Base-by-base conservation (phyloP, 2,113 vertebrate genomes). In the Dipodomys stephensi region DNA sequence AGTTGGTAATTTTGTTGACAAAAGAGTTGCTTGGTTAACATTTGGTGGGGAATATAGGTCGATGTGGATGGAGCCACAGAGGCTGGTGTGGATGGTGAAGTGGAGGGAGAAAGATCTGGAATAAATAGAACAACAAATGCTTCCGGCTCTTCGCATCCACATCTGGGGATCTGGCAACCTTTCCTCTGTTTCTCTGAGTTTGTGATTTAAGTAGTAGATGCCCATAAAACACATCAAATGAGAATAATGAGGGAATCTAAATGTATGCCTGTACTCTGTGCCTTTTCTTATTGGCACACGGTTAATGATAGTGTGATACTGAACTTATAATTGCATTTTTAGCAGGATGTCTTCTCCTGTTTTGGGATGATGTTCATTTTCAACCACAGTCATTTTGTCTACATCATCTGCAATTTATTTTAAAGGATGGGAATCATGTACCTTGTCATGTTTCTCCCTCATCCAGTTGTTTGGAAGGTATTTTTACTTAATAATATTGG, bases 401-500 rank as follows among this genome's bases (percentile, higher is more conserved):
- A 6, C 3, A 53, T 65, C 13, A 13, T 15, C 22, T 83, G 9
- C 71, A 30, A 84, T 90, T 71, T 81, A n/a, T 60, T 74, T 49
- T 60, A 83, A 96, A 92, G n/a, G 25, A 68, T 23, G 72, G 46
- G 4, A 8, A 25, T 28, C 77, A 32, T 53, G 15, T 72, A 23
- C 84, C 73, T 95, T 81, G 19, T 28, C 1, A 6, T 35, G 27
- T 22, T 82, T 82, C 39, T 91, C 57, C 68, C n/a, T 35, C 64
- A 77, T 32, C 23, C 0, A 77, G 2, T 1, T 23, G 18, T 53
- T 79, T 95, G 46, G 49, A 49, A 88, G n/a, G 69, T 7, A 69
- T 79, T 91, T 83, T 85, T 57, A 68, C 60, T 89, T 83, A 93
- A 65, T 83, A 65, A 83, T 84, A 72, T 81, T 67, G n/a, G 39